Evolutionary conservation across 2,113 vertebrate genomes (phyloP).

Genomic region (Laticauda colubrina): DNA sequence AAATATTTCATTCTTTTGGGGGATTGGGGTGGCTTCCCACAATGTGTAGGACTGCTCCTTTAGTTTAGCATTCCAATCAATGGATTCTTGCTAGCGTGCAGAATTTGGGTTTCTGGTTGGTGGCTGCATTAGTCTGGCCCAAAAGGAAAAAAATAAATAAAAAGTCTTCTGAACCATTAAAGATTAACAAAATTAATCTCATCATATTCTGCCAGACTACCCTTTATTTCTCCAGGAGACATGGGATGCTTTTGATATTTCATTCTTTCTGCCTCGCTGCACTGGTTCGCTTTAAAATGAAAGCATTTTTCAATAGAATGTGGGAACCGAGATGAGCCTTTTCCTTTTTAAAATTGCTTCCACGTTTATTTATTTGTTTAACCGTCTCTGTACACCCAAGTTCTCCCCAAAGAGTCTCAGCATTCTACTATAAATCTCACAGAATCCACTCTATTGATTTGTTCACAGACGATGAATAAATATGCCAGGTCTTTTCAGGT

Average conservation of each 20-base stretch:
- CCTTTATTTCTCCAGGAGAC: neutral
- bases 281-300: neutral
- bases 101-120: neutral
- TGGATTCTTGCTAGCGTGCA: neutral
- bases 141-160: too few relatives aligned
- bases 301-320: constrained; percentile 37
- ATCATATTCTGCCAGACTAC: neutral
- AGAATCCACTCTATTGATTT: constrained; percentile 46
- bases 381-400: neutral
- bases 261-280: neutral
- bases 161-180: neutral
- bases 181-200: neutral
- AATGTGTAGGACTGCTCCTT: neutral
- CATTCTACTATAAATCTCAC: neutral
- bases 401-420: neutral
- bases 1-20: too few relatives aligned
- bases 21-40: too few relatives aligned
- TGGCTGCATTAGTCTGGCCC: neutral
- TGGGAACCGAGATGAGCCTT: neutral
- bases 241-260: neutral
- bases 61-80: neutral
- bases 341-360: constrained; percentile 38
- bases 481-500: constrained; percentile 18
- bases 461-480: constrained; percentile 32
- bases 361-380: constrained; percentile 30